Evolutionary conservation across 2,113 vertebrate genomes (phyloP).

Genomic region (Tichodroma muraria): DNA sequence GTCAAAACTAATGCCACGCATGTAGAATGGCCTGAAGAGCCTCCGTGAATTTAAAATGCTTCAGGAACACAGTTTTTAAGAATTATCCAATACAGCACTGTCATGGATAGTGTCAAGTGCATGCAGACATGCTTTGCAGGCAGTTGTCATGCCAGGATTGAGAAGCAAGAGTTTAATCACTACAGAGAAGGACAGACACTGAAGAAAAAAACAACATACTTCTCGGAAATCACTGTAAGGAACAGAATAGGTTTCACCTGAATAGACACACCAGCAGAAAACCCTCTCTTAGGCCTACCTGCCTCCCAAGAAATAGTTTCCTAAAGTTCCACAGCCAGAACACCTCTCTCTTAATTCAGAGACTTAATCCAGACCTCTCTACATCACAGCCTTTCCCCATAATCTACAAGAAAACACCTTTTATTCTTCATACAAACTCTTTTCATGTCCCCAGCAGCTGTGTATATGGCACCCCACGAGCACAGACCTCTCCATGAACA

Average conservation of each 20-base stretch:
- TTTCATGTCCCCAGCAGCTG: neutral
- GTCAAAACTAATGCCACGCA: neutral
- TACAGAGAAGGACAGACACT: neutral
- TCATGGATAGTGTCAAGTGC: too few species aligned
- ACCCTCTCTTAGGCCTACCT: neutral
- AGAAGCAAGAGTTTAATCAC: neutral
- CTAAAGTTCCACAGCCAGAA: neutral
- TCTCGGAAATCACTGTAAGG: neutral
- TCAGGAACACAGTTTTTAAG: neutral
- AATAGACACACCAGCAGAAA: neutral
- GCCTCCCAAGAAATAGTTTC: neutral
- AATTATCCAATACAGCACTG: neutral
- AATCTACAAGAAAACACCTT: neutral
- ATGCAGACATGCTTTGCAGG: neutral
- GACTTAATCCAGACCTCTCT: neutral
- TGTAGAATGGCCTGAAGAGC: neutral
- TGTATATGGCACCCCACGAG: neutral
- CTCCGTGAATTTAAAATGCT: neutral
- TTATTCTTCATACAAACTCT: neutral
- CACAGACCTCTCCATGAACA: neutral
- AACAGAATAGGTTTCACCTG: neutral
- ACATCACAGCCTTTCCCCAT: neutral
- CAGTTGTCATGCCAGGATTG: neutral
- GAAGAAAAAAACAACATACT: neutral
- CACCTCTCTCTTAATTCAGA: neutral